Evolutionary conservation across 64 coral and sea anemone genomes (phyloP).

Genomic region (Montipora sp.): DNA sequence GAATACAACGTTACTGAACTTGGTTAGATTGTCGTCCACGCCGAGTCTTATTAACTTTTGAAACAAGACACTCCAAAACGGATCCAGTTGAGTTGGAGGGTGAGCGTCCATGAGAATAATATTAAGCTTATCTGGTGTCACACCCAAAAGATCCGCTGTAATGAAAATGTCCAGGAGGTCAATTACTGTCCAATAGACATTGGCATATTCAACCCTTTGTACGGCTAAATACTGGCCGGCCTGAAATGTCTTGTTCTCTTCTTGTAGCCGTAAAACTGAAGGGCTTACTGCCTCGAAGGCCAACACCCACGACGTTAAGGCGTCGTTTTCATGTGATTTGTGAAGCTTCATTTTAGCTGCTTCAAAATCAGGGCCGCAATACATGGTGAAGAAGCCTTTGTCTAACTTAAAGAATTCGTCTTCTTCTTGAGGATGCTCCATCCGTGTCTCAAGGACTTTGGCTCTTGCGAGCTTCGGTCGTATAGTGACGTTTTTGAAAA

Average conservation of each 20-base stretch:
- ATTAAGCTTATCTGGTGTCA: slow-evolving; percentile 39
- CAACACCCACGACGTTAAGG: neutral
- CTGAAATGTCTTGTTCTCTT: neutral
- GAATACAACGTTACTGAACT: slow-evolving; percentile 5
- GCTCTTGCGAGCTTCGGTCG: slow-evolving; percentile 8
- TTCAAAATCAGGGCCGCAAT: slow-evolving; percentile 24
- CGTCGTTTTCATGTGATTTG: neutral
- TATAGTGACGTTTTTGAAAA: slow-evolving; percentile 7
- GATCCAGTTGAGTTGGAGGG: slow-evolving; percentile 12
- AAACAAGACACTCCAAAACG: slow-evolving; percentile 26
- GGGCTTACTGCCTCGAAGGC: slow-evolving; percentile 13
- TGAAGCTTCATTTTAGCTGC: neutral
- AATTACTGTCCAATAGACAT: slow-evolving; percentile 47
- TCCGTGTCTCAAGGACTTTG: neutral
- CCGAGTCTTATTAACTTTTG: slow-evolving; percentile 15
- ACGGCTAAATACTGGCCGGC: slow-evolving; percentile 31
- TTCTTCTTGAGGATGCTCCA: slow-evolving; percentile 3
- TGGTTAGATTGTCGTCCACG: neutral
- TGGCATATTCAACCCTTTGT: slow-evolving; percentile 44
- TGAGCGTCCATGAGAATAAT: slow-evolving; percentile 33
- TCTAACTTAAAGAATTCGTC: slow-evolving; percentile 25
- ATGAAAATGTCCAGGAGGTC: slow-evolving; percentile 38
- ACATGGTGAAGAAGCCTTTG: slow-evolving; percentile 43
- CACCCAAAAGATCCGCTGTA: slow-evolving; percentile 1
- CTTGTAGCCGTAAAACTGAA: neutral